Conservation (phyloP, 2,888 invertebrate species). For the Acronicta alni region DNA sequence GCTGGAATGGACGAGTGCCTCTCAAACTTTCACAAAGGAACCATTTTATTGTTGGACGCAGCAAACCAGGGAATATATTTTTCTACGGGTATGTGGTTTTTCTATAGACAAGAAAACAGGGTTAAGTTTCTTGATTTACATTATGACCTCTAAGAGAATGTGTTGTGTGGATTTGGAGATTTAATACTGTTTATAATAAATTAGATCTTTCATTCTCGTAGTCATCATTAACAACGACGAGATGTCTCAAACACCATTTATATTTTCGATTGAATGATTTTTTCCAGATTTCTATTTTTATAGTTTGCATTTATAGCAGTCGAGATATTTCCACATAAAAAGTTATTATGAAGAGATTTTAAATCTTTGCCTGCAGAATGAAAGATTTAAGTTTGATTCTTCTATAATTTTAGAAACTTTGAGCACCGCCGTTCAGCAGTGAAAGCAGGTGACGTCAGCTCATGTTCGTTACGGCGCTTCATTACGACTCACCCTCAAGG, state of each 20-base stretch:
- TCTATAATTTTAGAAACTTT: constrained; percentile 59
- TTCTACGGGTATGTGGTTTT: constrained; percentile 25
- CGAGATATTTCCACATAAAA: no score
- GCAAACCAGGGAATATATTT: constrained; percentile 51
- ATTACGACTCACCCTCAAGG: constrained; percentile 75
- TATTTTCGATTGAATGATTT: no score
- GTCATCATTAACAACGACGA: no score
- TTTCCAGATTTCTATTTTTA: no score
- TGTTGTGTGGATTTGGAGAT: not conserved
- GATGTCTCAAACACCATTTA: no score
- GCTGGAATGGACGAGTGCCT: constrained; percentile 67
- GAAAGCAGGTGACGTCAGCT: constrained; percentile 83
- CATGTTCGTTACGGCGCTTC: constrained; percentile 80
- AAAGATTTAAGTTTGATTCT: no score
- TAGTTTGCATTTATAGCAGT: no score
- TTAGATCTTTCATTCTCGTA: no score
- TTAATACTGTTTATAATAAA: no score
- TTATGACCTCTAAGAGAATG: not conserved
- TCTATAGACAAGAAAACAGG: constrained; percentile 6
- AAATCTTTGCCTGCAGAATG: no score
- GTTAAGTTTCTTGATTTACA: constrained; percentile 9
- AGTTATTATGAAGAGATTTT: no score
- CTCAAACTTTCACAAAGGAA: constrained; percentile 79
- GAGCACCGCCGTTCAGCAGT: constrained; percentile 56
- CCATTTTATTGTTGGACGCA: constrained; percentile 54